A percentile compares a stretch with the other conserved stretches of the same genome.
These are phyloP conservation scores for Drosophila dives DNA, from an alignment of 2,888 invertebrate genomes.

Conservation along the genomic window DNA sequence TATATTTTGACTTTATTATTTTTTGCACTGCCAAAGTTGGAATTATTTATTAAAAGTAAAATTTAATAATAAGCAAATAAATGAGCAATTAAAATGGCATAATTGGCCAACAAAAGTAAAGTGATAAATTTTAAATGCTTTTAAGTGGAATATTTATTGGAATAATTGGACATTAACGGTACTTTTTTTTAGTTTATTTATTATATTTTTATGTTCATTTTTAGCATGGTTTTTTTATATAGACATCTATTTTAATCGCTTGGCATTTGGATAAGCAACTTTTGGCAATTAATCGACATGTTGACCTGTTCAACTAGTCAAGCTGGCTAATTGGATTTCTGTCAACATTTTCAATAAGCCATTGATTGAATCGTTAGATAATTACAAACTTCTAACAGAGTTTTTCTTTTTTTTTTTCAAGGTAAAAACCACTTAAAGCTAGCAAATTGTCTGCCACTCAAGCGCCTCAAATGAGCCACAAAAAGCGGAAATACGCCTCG, in stretches of 20 bases:
- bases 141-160: background rate
- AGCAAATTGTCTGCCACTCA: slow-evolving; percentile 37
- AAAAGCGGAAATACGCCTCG: slow-evolving; percentile 63
- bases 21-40: slow-evolving; percentile 12
- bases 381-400: background rate
- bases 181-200: too few relatives aligned
- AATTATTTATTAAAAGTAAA: background rate
- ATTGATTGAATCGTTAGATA: background rate
- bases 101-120: background rate
- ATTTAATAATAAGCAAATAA: background rate
- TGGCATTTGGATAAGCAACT: background rate
- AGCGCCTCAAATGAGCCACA: slow-evolving; percentile 64
- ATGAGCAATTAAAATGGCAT: background rate
- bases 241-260: background rate
- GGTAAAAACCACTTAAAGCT: slow-evolving; percentile 5
- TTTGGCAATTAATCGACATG: background rate
- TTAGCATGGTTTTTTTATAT: background rate
- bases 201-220: background rate
- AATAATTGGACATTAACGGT: background rate
- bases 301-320: background rate
- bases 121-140: background rate
- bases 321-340: background rate
- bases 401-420: background rate
- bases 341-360: background rate
- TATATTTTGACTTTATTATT: slow-evolving; percentile 18